Evolutionary conservation across 2,797 vertebrate genomes (phyloP).

Genomic region (Sparus aurata): DNA sequence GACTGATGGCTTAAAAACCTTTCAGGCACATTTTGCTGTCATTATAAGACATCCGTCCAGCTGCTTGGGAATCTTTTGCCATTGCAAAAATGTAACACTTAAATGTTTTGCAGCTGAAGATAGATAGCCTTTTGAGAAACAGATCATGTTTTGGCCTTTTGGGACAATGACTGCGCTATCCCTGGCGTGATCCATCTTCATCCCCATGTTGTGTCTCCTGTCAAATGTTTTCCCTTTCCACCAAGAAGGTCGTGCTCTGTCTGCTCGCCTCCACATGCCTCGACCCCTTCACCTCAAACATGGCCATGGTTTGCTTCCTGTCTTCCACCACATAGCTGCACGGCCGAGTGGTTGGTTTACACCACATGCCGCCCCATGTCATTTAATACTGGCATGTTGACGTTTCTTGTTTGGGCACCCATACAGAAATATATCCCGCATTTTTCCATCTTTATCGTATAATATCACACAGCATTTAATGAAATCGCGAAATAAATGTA

Average conservation of each 20-base stretch:
- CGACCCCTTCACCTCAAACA: conserved; percentile 34
- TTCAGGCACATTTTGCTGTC: conserved; percentile 23
- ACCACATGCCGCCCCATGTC: not conserved
- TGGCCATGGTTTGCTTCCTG: conserved; percentile 32
- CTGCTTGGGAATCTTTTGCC: conserved; percentile 17
- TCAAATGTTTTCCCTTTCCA: conserved; percentile 48
- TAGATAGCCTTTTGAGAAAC: conserved; percentile 38
- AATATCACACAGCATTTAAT: conserved; percentile 9
- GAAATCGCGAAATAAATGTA: conserved; percentile 27
- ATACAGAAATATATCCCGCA: not conserved
- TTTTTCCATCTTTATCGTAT: not conserved
- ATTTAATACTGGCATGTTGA: not conserved
- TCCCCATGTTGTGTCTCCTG: conserved; percentile 46
- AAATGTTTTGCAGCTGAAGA: conserved; percentile 54
- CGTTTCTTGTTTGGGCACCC: not conserved
- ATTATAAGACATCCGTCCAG: conserved; percentile 24
- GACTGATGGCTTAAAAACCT: too few relatives aligned
- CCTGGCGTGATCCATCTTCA: conserved; percentile 62
- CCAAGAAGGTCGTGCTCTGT: conserved; percentile 53
- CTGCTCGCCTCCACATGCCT: conserved; percentile 45
- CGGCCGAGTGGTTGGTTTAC: not conserved
- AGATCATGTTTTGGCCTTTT: conserved; percentile 16
- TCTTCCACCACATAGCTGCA: not conserved
- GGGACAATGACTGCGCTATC: conserved; percentile 60
- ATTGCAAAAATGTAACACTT: conserved; percentile 61